Evolutionary conservation across 2,113 vertebrate species (phyloP), one percentile per base, ranked within the genome.

Genomic region (Crotalus horridus): DNA sequence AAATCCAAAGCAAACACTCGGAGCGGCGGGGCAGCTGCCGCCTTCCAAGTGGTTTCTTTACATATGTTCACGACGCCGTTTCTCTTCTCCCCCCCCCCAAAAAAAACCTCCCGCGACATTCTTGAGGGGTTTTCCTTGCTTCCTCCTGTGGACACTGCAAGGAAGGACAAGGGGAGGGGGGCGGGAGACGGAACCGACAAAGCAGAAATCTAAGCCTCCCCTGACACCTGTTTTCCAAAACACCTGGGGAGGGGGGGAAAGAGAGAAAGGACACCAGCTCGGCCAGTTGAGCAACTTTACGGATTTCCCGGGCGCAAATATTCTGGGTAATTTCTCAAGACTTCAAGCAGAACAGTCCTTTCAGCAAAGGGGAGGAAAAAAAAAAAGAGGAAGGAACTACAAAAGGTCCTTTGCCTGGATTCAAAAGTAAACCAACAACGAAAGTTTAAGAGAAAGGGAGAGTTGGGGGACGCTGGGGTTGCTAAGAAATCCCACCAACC

Each of bases 211-310:
- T 43, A 88, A 39, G 21, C 5, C 39, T 85, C 21, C 91, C n/a
- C 46, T 29, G 55, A 89, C 94, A 94, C 95, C 94, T 95, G 94
- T 88, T 61, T 91, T 90, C 88, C 53, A 61, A 90, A 53, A 90
- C 29, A 59, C 69, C 89, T n/a, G 59, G 85, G 91, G 89, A 3
- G 21, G 2, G 11, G 24, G 46, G 43, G 56, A 48, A 6, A 29
- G 33, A 17, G 24, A 9, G 10, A 87, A 39, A 48, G 48, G 48
- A 26, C 53, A 58, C 61, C 61, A 39, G 86, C 6, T 17, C 21
- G 26, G 90, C 53, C 43, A 51, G 93, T 58, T 81, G 15, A 59
- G 29, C 93, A 59, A 91, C 59, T 93, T 93, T 33, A 88, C 55
- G 39, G 17, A 59, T 87, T 87, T 56, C 43, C 89, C 9, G 17